Conservation (phyloP, 2,888 invertebrate genomes). For the Protonemura montana region DNA sequence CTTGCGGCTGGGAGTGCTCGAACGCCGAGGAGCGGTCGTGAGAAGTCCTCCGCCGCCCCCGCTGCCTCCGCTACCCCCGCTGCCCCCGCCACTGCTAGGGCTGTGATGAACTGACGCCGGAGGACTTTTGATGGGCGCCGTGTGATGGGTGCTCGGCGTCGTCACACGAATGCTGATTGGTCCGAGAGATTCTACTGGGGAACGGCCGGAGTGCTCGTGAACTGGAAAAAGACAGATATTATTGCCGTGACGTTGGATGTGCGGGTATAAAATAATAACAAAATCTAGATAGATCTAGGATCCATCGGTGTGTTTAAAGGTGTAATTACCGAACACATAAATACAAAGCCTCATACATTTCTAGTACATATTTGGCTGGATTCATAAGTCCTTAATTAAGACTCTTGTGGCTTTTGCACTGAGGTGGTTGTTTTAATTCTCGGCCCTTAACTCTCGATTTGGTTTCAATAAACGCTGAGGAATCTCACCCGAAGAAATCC, state of each 20-base stretch:
- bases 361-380: too few relatives aligned
- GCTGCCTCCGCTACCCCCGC: conserved; percentile 1
- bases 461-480: too few relatives aligned
- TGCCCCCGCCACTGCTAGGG: conserved; percentile 56
- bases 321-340: too few relatives aligned
- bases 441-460: too few relatives aligned
- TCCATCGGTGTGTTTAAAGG: too few relatives aligned
- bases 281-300: too few relatives aligned
- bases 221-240: conserved; percentile 29
- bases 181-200: conserved; percentile 52
- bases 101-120: conserved; percentile 50
- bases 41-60: conserved; percentile 38
- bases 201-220: conserved; percentile 44
- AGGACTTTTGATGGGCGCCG: conserved; percentile 48
- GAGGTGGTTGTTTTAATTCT: too few relatives aligned
- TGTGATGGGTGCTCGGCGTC: conserved; percentile 40
- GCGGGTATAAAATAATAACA: too few relatives aligned
- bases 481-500: conserved; percentile 45
- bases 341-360: too few relatives aligned
- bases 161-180: conserved; percentile 53
- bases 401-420: too few relatives aligned
- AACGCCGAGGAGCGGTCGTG: conserved; percentile 43
- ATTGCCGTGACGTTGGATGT: too few relatives aligned
- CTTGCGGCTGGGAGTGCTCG: conserved; percentile 38
- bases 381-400: too few relatives aligned